Evolutionary conservation across 2,888 invertebrate genomes (phyloP), one percentile per base, ranked within the genome.

Genomic region (Acanthosoma haemorrhoidale): DNA sequence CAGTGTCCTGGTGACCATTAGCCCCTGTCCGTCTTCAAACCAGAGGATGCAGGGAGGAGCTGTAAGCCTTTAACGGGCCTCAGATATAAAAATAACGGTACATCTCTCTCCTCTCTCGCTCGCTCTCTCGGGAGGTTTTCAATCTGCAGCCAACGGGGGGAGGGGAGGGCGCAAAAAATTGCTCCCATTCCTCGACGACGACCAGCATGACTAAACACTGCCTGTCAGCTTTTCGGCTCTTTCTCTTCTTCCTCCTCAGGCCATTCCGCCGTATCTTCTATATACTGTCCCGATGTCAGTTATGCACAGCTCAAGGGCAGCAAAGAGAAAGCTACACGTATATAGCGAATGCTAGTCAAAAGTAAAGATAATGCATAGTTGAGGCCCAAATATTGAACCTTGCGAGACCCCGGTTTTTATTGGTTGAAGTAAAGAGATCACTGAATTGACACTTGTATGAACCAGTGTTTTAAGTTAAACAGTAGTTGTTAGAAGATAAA

Each of bases 131-230:
- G n/a, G 25, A 51, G 51, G 51, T 51, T 51, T 51, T 51, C 51
- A 51, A 51, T 51, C 51, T 51, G 51, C 51, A 13, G 2, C 25
- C n/a, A n/a, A n/a, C n/a, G n/a, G n/a, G n/a, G 25, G 29, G 51
- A 25, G 51, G 29, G 51, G 51, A 13, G 51, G 25, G 2, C 25
- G 25, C 21, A 51, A 51, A 51, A 51, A 51, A 51, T 51, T 51
- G 51, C 51, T 51, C 51, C 51, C 51, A 51, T 51, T 51, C 51
- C 51, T 25, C 25, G 25, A 51, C 51, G 51, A n/a, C n/a, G n/a
- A n/a, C n/a, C n/a, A n/a, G 51, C 51, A 51, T 51, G 51, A 51
- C 51, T 51, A 51, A 51, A 51, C 51, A 51, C 25, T 25, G 51
- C 51, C 51, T 51, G 51, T 25, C 29, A 13, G n/a, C 51, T 21